Conservation (phyloP, 2,888 invertebrate species). For the Netelia fuscicornis region DNA sequence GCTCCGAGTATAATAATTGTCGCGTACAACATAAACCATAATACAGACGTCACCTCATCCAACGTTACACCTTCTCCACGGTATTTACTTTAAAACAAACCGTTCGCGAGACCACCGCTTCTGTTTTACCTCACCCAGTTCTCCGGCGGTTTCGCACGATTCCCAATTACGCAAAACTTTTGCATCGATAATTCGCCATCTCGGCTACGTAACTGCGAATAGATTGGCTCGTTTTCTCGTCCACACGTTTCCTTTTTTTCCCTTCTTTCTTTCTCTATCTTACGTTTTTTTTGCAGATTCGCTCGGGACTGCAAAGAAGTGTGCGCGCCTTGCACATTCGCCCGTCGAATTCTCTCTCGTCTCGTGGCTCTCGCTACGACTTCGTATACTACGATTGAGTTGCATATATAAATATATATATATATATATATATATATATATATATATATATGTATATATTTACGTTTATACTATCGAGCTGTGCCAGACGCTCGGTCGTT, state of each 20-base stretch:
- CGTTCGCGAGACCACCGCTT: neutral
- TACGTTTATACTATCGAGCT: slow-evolving; percentile 10
- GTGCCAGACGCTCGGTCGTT: slow-evolving; percentile 25
- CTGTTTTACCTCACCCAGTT: slow-evolving; percentile 9
- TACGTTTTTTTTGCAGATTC: slow-evolving; percentile 17
- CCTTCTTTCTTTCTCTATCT: slow-evolving; percentile 2
- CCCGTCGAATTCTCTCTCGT: slow-evolving; percentile 53
- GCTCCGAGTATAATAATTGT: neutral
- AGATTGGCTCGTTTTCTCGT: slow-evolving; percentile 59
- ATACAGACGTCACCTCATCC: neutral
- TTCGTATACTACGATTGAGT: slow-evolving; percentile 46
- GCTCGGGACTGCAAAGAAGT: slow-evolving; percentile 45
- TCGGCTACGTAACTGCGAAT: slow-evolving; percentile 40
- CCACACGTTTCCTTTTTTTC: neutral
- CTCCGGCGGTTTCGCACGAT: slow-evolving; percentile 13
- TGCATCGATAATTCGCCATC: slow-evolving; percentile 32
- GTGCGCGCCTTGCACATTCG: slow-evolving; percentile 39
- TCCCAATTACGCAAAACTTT: slow-evolving; percentile 45
- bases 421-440: slow-evolving; percentile 6
- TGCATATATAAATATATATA: neutral
- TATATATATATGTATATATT: slow-evolving; percentile 7
- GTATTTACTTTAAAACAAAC: neutral
- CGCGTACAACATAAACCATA: neutral
- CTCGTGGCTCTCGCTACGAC: slow-evolving; percentile 52
- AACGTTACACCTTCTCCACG: neutral